These are phyloP conservation scores for Platysternon megacephalum DNA, from an alignment of 2,113 vertebrate genomes.

Conservation along the genomic window DNA sequence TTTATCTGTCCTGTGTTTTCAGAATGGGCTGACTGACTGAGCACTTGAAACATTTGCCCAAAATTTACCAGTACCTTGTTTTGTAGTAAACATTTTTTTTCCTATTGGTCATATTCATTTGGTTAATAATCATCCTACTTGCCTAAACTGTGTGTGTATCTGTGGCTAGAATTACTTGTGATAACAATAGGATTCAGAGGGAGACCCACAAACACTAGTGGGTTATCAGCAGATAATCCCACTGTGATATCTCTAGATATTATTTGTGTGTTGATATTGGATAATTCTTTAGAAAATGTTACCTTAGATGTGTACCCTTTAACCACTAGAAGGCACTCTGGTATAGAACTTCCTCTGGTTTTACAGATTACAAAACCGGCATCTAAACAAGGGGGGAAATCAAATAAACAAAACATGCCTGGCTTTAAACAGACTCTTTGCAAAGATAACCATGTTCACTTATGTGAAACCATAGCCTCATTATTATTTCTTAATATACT, in stretches of 20 bases:
- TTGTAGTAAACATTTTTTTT: not conserved
- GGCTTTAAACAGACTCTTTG: not conserved
- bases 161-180: not conserved
- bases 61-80: not conserved
- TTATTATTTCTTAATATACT: not conserved
- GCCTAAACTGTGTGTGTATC: not conserved
- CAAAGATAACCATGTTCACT: not conserved
- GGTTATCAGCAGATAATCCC: not conserved
- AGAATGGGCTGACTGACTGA: not conserved
- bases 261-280: not conserved
- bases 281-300: not conserved
- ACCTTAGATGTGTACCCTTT: not conserved
- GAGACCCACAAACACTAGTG: not conserved
- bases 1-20: not conserved
- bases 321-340: constrained; percentile 75
- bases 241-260: not conserved
- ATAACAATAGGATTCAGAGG: not conserved
- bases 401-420: not conserved
- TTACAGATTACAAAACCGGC: not conserved
- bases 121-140: not conserved
- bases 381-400: not conserved
- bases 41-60: not conserved
- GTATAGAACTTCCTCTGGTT: constrained; percentile 52
- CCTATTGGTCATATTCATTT: not conserved
- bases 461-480: not conserved